Evolutionary conservation across 2,888 invertebrate genomes (phyloP).

Genomic region (Diarsia brunnea): DNA sequence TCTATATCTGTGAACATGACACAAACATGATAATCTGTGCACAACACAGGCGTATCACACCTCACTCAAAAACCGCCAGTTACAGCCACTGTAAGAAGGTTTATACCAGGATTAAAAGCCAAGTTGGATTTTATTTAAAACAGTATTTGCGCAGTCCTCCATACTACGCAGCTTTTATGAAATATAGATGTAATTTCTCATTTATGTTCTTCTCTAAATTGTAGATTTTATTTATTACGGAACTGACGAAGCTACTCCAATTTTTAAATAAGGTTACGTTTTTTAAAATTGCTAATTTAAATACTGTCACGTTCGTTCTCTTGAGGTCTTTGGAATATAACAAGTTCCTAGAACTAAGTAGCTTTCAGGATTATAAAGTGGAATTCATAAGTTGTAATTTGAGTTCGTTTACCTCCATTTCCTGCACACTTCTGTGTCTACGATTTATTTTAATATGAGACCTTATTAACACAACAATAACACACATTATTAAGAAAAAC

Average conservation of each 20-base stretch:
- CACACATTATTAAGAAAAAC: slow-evolving; percentile 18
- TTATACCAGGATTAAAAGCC: slow-evolving; percentile 43
- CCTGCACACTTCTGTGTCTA: background rate
- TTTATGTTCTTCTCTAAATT: slow-evolving; percentile 49
- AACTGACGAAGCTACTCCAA: slow-evolving; percentile 29
- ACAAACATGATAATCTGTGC: slow-evolving; percentile 1
- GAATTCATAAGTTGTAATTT: slow-evolving; percentile 16
- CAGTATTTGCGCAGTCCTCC: slow-evolving; percentile 52
- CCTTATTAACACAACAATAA: background rate
- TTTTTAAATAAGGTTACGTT: slow-evolving; percentile 38
- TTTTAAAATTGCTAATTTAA: slow-evolving; percentile 42
- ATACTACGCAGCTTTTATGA: slow-evolving; percentile 49
- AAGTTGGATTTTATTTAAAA: slow-evolving; percentile 51
- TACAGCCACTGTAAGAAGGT: slow-evolving; percentile 26
- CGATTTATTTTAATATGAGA: background rate
- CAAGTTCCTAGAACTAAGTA: slow-evolving; percentile 21
- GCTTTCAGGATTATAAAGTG: slow-evolving; percentile 24
- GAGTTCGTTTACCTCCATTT: background rate
- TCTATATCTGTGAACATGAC: background rate
- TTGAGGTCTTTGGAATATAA: slow-evolving; percentile 12
- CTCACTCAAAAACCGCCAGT: slow-evolving; percentile 9
- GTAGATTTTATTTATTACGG: slow-evolving; percentile 38
- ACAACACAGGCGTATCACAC: background rate
- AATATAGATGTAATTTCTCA: slow-evolving; percentile 54
- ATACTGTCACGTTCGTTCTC: slow-evolving; percentile 34